Evolutionary conservation across 2,113 vertebrate genomes (phyloP).

Genomic region (Drymodes brunneopygia): DNA sequence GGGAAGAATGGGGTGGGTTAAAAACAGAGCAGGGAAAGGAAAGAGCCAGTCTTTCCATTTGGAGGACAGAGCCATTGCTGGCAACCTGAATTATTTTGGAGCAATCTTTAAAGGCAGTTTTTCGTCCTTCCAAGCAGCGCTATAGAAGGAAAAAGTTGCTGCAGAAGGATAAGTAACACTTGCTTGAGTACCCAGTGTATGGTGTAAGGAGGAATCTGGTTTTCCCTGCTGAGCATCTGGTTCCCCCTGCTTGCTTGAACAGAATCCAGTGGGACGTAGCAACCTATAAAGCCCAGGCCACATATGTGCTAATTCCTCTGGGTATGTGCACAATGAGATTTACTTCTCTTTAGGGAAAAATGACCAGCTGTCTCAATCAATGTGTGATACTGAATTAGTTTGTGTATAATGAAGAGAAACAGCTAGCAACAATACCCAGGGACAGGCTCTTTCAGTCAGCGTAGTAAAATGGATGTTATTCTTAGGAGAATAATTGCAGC

Average conservation of each 20-base stretch:
- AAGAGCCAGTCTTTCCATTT: not conserved
- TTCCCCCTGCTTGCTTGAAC: not conserved
- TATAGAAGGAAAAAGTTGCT: not conserved
- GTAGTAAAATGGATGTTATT: not conserved
- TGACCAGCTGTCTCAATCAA: slow-evolving; percentile 27
- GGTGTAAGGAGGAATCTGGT: not conserved
- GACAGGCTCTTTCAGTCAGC: not conserved
- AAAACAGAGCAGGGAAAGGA: not conserved
- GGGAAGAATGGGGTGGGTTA: not conserved
- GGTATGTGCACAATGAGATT: not conserved
- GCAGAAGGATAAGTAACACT: not conserved
- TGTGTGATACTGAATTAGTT: not conserved
- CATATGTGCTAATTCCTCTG: not conserved
- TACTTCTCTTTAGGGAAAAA: not conserved
- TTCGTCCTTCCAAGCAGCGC: not conserved
- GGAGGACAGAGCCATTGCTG: not conserved
- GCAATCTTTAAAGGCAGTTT: not conserved
- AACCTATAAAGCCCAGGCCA: not conserved
- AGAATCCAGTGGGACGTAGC: not conserved
- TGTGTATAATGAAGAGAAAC: not conserved
- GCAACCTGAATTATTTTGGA: not conserved
- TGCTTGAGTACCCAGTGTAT: not conserved
- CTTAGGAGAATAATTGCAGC: not conserved
- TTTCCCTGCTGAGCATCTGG: not conserved
- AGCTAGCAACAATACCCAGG: not conserved